Percentiles rank a stretch among this genome's conserved stretches.
phyloP scores from a whole-genome alignment of 2,888 invertebrate species.

The Octodonta nipae region DNA sequence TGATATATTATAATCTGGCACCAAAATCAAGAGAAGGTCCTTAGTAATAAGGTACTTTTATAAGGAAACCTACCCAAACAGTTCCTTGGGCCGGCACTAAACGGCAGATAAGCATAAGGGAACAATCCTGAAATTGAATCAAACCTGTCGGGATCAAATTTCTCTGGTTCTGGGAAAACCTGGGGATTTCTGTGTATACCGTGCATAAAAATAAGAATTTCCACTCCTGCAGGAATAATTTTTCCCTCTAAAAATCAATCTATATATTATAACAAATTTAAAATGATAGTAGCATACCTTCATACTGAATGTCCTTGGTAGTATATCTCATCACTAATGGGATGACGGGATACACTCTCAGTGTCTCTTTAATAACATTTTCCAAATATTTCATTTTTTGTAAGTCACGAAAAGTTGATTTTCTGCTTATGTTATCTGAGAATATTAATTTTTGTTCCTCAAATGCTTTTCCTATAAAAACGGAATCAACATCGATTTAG shows the following conservation, averaged over 20 bases:
- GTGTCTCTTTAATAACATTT: constrained; percentile 25
- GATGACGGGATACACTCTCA: constrained; percentile 26
- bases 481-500: background rate
- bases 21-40: too few species aligned
- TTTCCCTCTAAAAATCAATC: too few species aligned
- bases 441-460: constrained; percentile 3
- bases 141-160: constrained; percentile 14
- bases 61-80: constrained; percentile 20
- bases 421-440: background rate
- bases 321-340: constrained; percentile 21
- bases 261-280: too few species aligned
- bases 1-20: too few species aligned
- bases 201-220: constrained; percentile 25
- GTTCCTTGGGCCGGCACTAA: constrained; percentile 18
- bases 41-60: too few species aligned
- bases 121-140: constrained; percentile 10
- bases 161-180: constrained; percentile 13
- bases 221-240: constrained; percentile 28
- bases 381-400: constrained; percentile 28
- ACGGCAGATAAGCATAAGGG: constrained; percentile 13
- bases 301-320: constrained; percentile 15
- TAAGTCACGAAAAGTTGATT: constrained; percentile 22
- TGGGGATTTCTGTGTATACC: constrained; percentile 12
- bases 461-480: constrained; percentile 1
- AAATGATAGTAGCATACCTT: too few species aligned